A percentile compares a stretch with the other conserved stretches of the same genome.
Evolutionary conservation across 2,888 invertebrate genomes (phyloP).

Genomic region (Ametastegia equiseti): DNA sequence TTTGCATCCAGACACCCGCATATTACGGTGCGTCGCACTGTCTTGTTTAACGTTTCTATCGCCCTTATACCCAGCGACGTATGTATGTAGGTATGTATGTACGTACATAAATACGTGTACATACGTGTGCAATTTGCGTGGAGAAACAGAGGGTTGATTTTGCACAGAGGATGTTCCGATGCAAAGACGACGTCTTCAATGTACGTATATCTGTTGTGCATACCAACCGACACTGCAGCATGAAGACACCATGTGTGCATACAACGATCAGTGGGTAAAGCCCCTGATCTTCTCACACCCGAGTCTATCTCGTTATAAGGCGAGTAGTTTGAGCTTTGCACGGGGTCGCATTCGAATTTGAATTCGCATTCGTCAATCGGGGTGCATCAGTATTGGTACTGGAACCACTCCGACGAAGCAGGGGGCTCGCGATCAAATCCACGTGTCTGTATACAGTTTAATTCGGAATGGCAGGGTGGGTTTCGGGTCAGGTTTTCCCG

Average conservation of each 20-base stretch:
- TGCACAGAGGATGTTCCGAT: neutral
- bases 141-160: neutral
- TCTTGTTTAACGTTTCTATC: neutral
- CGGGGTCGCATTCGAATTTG: neutral
- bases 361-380: neutral
- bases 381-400: neutral
- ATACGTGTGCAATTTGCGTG: neutral
- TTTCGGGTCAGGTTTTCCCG: slow-evolving; percentile 7
- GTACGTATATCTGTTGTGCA: neutral
- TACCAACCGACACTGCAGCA: neutral
- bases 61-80: neutral
- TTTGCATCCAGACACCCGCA: neutral
- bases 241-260: neutral
- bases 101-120: too few relatives aligned
- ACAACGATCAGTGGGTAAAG: slow-evolving; percentile 6
- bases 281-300: neutral
- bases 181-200: neutral
- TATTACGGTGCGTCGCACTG: neutral
- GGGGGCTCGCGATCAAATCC: neutral
- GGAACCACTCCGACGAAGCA: neutral
- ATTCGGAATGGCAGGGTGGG: slow-evolving; percentile 1
- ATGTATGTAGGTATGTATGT: neutral
- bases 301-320: neutral
- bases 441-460: neutral
- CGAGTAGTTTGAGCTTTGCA: neutral